Evolutionary conservation across 2,113 vertebrate genomes (phyloP).

Genomic region (Maccullochella peelii): DNA sequence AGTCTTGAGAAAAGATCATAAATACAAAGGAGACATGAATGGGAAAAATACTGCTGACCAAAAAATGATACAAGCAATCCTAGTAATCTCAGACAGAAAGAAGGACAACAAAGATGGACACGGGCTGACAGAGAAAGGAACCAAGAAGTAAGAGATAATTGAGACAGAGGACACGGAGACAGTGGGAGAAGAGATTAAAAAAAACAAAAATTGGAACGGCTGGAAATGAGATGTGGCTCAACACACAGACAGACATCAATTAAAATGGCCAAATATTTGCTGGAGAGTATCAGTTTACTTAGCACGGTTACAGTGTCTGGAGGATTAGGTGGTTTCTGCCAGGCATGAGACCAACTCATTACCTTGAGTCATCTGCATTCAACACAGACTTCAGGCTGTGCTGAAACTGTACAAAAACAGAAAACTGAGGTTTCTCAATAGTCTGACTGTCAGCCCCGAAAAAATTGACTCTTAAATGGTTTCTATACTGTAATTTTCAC

Average conservation of each 20-base stretch:
- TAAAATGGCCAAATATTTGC: conserved; percentile 40
- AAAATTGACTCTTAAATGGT: background rate
- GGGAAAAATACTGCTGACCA: too few relatives aligned
- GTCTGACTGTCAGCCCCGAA: background rate
- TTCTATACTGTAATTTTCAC: background rate
- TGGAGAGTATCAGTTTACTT: conserved; percentile 9
- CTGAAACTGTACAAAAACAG: background rate
- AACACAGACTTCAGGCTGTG: background rate
- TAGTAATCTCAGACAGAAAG: background rate
- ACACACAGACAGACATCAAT: conserved; percentile 27
- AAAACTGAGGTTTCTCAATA: background rate
- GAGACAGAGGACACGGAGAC: background rate
- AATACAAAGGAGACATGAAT: background rate
- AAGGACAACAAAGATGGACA: background rate
- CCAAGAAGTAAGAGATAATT: too few relatives aligned
- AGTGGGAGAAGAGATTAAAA: background rate
- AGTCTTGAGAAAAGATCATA: background rate
- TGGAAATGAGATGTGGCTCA: conserved; percentile 1
- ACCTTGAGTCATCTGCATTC: background rate
- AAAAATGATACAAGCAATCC: background rate
- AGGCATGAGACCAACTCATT: background rate
- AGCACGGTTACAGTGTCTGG: conserved; percentile 21
- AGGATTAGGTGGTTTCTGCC: conserved; percentile 5
- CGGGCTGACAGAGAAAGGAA: background rate
- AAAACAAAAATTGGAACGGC: background rate